These are phyloP conservation scores for Anguilla megastoma DNA, from an alignment of 2,797 vertebrate species.

Conservation along the genomic window DNA sequence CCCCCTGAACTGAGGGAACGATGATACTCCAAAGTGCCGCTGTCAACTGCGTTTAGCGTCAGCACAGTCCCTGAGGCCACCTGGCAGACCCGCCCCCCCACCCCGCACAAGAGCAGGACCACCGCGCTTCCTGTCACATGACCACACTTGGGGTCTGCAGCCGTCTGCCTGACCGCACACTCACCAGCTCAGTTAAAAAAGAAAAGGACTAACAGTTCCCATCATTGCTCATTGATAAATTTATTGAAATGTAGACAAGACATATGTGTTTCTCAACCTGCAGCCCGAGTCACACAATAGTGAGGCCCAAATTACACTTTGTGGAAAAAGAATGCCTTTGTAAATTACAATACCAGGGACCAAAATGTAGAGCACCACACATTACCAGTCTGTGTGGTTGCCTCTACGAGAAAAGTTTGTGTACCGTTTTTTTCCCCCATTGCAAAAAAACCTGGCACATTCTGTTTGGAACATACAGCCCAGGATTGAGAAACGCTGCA, in stretches of 20 bases:
- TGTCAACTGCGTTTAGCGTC: conserved; percentile 34
- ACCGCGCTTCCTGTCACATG: neutral
- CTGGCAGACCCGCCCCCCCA: conserved; percentile 23
- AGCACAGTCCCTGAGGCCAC: conserved; percentile 33
- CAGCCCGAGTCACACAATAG: neutral
- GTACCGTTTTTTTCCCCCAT: too few relatives aligned
- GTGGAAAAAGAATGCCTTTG: too few relatives aligned
- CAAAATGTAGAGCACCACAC: too few relatives aligned
- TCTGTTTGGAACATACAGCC: too few relatives aligned
- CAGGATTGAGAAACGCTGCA: neutral
- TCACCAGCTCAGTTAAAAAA: neutral
- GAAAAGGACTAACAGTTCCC: conserved; percentile 2
- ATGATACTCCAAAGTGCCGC: conserved; percentile 43
- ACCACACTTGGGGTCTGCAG: neutral
- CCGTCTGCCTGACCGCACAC: neutral
- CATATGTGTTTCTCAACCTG: neutral
- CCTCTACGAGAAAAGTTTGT: too few relatives aligned
- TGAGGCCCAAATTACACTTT: neutral
- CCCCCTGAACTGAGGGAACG: neutral
- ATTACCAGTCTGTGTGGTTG: too few relatives aligned
- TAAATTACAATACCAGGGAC: too few relatives aligned
- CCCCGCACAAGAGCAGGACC: neutral
- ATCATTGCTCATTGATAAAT: conserved; percentile 24
- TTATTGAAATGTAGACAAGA: conserved; percentile 41
- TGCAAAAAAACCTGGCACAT: too few relatives aligned